phyloP scores from a whole-genome alignment of 1,140 invertebrate species.

The Panonychus citri region DNA sequence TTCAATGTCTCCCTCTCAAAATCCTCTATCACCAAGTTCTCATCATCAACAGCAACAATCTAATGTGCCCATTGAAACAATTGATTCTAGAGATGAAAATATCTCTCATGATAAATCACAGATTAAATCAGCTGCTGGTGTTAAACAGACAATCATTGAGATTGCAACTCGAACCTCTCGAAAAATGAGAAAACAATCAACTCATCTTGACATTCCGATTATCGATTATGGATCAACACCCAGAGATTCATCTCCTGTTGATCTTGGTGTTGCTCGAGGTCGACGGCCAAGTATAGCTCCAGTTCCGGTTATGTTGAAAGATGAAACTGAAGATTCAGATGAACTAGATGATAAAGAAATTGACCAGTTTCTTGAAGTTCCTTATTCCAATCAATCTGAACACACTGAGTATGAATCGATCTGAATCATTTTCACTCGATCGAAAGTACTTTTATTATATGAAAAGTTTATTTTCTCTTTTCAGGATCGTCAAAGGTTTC shows the following conservation, averaged over 20 bases:
- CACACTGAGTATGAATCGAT: constrained; percentile 71
- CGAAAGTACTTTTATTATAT: too few relatives aligned
- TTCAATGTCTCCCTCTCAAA: too few relatives aligned
- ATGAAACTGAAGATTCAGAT: constrained; percentile 16
- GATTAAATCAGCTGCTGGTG: too few relatives aligned
- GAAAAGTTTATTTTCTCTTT: constrained; percentile 8
- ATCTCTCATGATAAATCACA: too few relatives aligned
- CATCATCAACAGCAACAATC: too few relatives aligned
- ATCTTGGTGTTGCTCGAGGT: constrained; percentile 10
- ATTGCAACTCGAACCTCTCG: constrained; percentile 15
- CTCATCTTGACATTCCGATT: constrained; percentile 18
- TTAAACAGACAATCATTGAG: constrained; percentile 5
- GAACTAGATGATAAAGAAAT: neutral
- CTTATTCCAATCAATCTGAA: constrained; percentile 35
- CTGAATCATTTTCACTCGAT: too few relatives aligned
- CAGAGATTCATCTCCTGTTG: constrained; percentile 11
- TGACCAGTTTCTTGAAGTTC: neutral
- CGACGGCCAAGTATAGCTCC: constrained; percentile 24
- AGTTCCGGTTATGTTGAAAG: constrained; percentile 24
- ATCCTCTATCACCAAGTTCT: too few relatives aligned
- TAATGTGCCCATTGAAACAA: too few relatives aligned
- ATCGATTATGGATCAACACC: constrained; percentile 13
- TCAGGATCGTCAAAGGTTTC: constrained; percentile 80
- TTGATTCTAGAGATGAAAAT: too few relatives aligned
- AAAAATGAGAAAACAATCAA: constrained; percentile 14